Evolutionary conservation across 2,113 vertebrate species (phyloP), one percentile per base, ranked within the genome.

Genomic region (Mastomys natalensis): DNA sequence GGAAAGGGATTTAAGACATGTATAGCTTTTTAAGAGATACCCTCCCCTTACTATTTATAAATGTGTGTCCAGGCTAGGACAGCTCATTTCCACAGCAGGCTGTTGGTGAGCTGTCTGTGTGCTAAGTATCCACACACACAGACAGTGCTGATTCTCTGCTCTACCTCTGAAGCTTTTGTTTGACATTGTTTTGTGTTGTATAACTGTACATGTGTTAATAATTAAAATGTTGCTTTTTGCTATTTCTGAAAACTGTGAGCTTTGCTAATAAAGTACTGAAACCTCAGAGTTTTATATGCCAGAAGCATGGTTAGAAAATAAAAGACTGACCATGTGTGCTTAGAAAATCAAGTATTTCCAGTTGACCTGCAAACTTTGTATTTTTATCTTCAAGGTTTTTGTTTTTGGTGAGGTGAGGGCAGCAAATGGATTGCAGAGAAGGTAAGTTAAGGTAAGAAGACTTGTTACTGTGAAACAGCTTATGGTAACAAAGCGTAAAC

Each of bases 121-220:
- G 68, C 43, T 82, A 45, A 40, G 43, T 92, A 45, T 60, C 43
- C 37, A 40, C 72, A 64, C 29, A 78, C 66, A 66, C 6, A 92
- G 70, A 91, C 60, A 90, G 68, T 45, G 72, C 76, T 78, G n/a
- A 86, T 53, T 95, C 70, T 96, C 82, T 97, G 76, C 16, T 96
- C 96, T 97, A 97, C 97, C 97, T 97, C 97, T 95, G 97, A 66
- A 90, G 96, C 55, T 91, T 80, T 81, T 87, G 85, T 91, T 95
- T 91, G 89, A 94, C 94, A 76, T 93, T 95, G 93, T 96, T 98
- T 97, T 98, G 94, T 97, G 95, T 90, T 98, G 95, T 97, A 98
- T 97, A 98, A 74, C 45, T 98, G 97, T 98, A 97, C 26, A 98
- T 97, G 97, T 98, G 95, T 98, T 98, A 97, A 95, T 98, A 97